Evolutionary conservation across 1,140 invertebrate genomes (phyloP), one percentile per base, ranked within the genome.

Genomic region (Eufriesea mexicana): DNA sequence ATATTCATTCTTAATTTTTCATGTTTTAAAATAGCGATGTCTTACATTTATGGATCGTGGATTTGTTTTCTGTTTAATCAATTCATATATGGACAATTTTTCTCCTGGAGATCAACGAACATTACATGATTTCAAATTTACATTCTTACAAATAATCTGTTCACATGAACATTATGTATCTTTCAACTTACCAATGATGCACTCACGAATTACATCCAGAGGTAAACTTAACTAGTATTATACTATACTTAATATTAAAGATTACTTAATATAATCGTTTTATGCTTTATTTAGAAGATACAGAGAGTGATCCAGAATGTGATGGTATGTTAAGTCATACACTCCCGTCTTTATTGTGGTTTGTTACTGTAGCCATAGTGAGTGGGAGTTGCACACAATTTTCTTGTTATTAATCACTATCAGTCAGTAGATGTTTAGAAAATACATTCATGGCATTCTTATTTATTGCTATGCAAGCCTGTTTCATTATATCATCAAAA

Each of bases 31-130:
- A 78, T 95, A 98, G 97, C 97, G 96, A 91, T 98, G 98, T 90
- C 95, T 99, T 59, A 98, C 97, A 20, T 96, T 99, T 87, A 98
- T 99, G 97, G 98, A 99, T 94, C 95, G 98, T 85, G 98, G 98
- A 45, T 98, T 98, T 93, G 96, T 99, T 25, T 99, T 99, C 90
- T 96, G 96, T 80, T 93, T 98, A 86, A 97, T 99, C 76, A 98
- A 98, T 90, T 95, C 95, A 68, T 98, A 99, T 91, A 95, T 99
- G 90, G 97, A 97, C 64, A 97, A 97, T 90, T 98, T 99, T 91
- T 96, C 97, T 84, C 95, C 96, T 0, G 97, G 97, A 20, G 97
- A 98, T 94, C 95, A 96, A 0, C 95, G 96, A 85, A 95, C 95
- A 74, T 93, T 99, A 25, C 98, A 98, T 84, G 97, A 98, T 84